phyloP scores from a whole-genome alignment of 1,140 invertebrate genomes.

The Nomia melanderi region DNA sequence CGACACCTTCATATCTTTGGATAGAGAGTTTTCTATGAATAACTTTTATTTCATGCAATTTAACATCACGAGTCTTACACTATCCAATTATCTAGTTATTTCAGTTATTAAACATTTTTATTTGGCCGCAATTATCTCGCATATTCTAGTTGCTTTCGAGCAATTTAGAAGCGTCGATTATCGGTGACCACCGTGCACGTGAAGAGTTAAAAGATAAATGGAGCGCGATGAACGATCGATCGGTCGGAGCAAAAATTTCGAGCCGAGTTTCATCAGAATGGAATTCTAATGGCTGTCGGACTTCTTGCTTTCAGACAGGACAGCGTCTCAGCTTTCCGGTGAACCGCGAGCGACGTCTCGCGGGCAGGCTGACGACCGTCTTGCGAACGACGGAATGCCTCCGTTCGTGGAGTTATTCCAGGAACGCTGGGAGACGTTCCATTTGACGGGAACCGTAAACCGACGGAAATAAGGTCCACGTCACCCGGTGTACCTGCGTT shows the following conservation, averaged over 20 bases:
- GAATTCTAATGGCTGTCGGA: slow-evolving; percentile 29
- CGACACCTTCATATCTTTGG: no score
- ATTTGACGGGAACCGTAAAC: slow-evolving; percentile 21
- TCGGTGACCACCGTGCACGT: no score
- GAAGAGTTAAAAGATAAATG: neutral
- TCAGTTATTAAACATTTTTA: no score
- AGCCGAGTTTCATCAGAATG: slow-evolving; percentile 17
- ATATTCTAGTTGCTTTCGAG: no score
- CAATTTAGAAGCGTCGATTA: no score
- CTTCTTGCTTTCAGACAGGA: slow-evolving; percentile 29
- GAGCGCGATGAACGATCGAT: neutral
- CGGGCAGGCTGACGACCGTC: slow-evolving; percentile 12
- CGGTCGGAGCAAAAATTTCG: slow-evolving; percentile 2
- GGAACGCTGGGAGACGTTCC: slow-evolving; percentile 25
- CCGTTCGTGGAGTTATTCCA: slow-evolving; percentile 31
- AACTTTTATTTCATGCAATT: no score
- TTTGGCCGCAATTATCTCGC: no score
- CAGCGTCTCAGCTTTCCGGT: slow-evolving; percentile 17
- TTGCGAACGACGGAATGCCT: slow-evolving; percentile 33
- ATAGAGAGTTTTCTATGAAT: no score
- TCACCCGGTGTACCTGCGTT: neutral
- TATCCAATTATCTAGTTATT: no score
- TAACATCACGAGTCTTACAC: no score
- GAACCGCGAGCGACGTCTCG: slow-evolving; percentile 8
- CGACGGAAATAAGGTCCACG: slow-evolving; percentile 19